Base-by-base conservation (phyloP, 2,888 invertebrate species). In the Andrena hattorfiana region DNA sequence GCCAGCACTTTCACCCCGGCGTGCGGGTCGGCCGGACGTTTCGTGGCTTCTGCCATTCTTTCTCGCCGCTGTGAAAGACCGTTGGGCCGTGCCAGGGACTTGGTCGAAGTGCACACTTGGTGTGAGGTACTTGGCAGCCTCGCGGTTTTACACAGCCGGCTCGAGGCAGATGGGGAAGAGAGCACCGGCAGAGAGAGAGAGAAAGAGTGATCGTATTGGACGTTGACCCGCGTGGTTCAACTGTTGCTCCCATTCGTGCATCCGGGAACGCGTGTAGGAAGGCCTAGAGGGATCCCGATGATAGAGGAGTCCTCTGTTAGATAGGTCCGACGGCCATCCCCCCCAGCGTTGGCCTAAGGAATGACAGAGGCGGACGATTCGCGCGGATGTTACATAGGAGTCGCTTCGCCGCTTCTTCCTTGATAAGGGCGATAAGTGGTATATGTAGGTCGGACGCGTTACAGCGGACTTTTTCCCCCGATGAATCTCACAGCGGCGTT, bases 201-300 rank as follows among this genome's bases (percentile, higher is more conserved):
- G 66, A 68, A 68, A 63, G 70, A 83, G 72, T 68, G 86, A 81
- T 81, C 84, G 76, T 77, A 83, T 84, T 87, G 91, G 89, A 88
- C 91, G 89, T 91, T 91, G 91, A 91, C 91, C 91, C 88, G 87
- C 77, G 81, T 77, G 82, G 84, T 86, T 91, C 91, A 91, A 90
- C 91, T 91, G 91, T 91, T 91, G 91, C 91, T 91, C 89, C 85
- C 86, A 85, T 89, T 88, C 83, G 83, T 56, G 81, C 82, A 88
- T 87, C 87, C 88, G 87, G 85, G 83, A 87, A 84, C 68, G 64
- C 82, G 69, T 78, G 83, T 72, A 82, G 76, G 83, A 81, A 77
- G 79, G 63, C 77, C 62, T 78, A 82, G 42, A 42, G 86, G 81
- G 81, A 81, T 84, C 66, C 67, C 28, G 76, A 64, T 70, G 71